Conservation (phyloP, 2,888 invertebrate species). For the Lingula anatina region DNA sequence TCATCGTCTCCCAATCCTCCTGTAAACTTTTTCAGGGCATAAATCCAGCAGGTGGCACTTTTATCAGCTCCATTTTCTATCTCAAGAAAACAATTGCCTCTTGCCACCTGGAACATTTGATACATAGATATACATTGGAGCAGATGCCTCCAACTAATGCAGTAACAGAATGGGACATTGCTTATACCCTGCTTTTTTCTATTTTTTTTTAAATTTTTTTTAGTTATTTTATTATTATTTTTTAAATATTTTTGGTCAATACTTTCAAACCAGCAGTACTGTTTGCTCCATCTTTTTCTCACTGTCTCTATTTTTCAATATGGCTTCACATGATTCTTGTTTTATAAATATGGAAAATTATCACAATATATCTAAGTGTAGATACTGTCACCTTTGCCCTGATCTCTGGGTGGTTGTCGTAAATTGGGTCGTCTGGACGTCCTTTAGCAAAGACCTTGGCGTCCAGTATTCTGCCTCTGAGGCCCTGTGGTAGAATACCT, state of each 20-base stretch:
- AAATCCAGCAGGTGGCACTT: slow-evolving; percentile 37
- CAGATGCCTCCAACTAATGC: too few species aligned
- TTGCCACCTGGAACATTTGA: slow-evolving; percentile 45
- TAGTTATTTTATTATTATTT: neutral
- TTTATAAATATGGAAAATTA: neutral
- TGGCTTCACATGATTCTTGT: neutral
- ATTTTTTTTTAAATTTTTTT: neutral
- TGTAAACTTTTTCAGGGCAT: slow-evolving; percentile 54
- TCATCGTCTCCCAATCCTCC: slow-evolving; percentile 55
- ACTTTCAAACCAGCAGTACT: too few species aligned
- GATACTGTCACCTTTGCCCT: slow-evolving; percentile 39
- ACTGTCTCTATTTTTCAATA: neutral
- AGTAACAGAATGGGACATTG: too few species aligned
- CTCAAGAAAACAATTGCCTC: slow-evolving; percentile 52
- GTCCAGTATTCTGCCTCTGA: slow-evolving; percentile 31
- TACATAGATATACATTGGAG: too few species aligned
- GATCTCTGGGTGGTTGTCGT: slow-evolving; percentile 45
- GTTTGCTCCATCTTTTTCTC: neutral
- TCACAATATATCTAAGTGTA: neutral
- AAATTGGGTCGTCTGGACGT: slow-evolving; percentile 52
- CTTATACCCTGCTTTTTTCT: neutral
- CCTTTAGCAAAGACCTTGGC: slow-evolving; percentile 35
- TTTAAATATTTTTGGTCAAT: neutral
- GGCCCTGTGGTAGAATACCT: slow-evolving; percentile 32
- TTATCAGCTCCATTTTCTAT: slow-evolving; percentile 22